A percentile compares a stretch with the other conserved stretches of the same genome.
Conservation (phyloP, 2,888 invertebrate genomes). For the Cepaea hortensis region DNA sequence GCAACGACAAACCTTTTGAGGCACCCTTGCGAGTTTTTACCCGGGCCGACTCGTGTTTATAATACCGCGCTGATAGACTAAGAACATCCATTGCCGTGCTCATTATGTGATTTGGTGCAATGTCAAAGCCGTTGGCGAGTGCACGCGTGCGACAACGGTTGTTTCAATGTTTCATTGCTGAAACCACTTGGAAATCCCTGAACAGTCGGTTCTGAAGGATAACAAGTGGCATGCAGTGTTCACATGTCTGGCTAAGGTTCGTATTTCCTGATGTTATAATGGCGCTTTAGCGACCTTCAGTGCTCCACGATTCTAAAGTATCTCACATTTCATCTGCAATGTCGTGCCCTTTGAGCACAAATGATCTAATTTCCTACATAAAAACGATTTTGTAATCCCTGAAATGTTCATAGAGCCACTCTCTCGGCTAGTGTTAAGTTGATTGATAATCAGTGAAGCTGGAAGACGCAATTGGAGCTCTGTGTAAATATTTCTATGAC, state of each 20-base stretch:
- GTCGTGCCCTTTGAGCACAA: background rate
- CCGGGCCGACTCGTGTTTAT: background rate
- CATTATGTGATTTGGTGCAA: slow-evolving; percentile 8
- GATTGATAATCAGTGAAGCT: slow-evolving; percentile 22
- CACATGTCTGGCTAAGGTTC: slow-evolving; percentile 5
- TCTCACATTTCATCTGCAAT: background rate
- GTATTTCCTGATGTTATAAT: background rate
- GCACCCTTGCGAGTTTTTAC: background rate
- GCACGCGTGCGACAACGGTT: background rate
- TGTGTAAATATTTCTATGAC: slow-evolving; percentile 25
- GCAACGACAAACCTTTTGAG: slow-evolving; percentile 12
- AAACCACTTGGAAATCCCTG: slow-evolving; percentile 26
- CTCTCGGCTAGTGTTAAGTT: background rate
- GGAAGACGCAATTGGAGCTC: slow-evolving; percentile 20
- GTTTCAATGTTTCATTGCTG: background rate
- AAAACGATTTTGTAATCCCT: background rate
- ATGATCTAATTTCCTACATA: background rate
- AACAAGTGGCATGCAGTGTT: slow-evolving; percentile 18
- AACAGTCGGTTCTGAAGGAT: slow-evolving; percentile 3
- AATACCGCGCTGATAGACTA: background rate
- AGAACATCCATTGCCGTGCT: background rate
- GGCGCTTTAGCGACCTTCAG: slow-evolving; percentile 14
- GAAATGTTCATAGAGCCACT: background rate
- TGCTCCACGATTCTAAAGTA: background rate
- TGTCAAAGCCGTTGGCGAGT: background rate